These are phyloP conservation scores for Brachionus calyciflorus DNA, from an alignment of 1,140 invertebrate species.

Conservation along the genomic window DNA sequence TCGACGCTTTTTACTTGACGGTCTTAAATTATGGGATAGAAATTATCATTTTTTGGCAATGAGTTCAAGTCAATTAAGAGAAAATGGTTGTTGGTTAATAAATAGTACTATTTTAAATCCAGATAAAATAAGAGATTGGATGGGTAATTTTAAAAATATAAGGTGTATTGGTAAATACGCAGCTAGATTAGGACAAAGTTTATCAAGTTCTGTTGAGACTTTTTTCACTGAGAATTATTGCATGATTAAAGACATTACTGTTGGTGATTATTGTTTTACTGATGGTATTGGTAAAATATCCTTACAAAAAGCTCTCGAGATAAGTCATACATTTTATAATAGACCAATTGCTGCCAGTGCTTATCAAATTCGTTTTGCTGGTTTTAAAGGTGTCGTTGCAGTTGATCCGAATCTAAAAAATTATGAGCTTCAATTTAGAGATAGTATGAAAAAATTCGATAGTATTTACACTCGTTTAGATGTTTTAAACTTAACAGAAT, in stretches of 20 bases:
- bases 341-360: conserved; percentile 47
- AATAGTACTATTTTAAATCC: neutral
- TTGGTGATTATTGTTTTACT: conserved; percentile 50
- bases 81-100: conserved; percentile 2
- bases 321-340: conserved; percentile 21
- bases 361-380: conserved; percentile 52
- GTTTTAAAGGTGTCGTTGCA: conserved; percentile 54
- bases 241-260: conserved; percentile 32
- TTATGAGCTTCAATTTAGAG: conserved; percentile 49
- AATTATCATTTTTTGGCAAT: conserved; percentile 23
- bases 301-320: conserved; percentile 41
- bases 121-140: neutral
- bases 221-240: neutral
- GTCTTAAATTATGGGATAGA: neutral
- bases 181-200: conserved; percentile 28
- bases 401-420: conserved; percentile 50
- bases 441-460: conserved; percentile 54
- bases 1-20: neutral
- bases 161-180: conserved; percentile 38
- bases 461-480: conserved; percentile 46
- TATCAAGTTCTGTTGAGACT: neutral
- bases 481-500: neutral
- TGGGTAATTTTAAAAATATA: conserved; percentile 37
- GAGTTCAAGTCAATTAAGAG: conserved; percentile 9
- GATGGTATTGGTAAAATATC: conserved; percentile 53